Conservation (phyloP, 2,888 invertebrate genomes). For the Leptinotarsa haldemani region DNA sequence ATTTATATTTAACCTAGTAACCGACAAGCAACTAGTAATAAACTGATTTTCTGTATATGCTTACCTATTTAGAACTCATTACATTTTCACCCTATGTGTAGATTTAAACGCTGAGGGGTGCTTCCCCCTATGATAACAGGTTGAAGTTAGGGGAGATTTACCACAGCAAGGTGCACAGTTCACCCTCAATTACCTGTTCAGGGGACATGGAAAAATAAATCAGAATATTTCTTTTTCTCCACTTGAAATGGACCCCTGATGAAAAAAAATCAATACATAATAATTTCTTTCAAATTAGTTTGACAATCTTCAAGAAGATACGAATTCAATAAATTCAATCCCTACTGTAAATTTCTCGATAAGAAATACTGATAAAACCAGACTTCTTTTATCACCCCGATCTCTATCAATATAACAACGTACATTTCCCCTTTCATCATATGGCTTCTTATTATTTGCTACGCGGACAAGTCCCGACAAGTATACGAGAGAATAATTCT, state of each 20-base stretch:
- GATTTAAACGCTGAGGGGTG: neutral
- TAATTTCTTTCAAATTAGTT: too few species aligned
- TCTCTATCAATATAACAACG: neutral
- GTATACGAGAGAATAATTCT: slow-evolving; percentile 29
- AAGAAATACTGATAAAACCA: neutral
- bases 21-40: too few species aligned
- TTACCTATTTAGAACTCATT: too few species aligned
- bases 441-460: neutral
- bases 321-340: too few species aligned
- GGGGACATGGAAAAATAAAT: neutral
- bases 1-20: too few species aligned
- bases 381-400: neutral
- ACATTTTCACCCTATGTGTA: neutral
- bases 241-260: too few species aligned
- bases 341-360: too few species aligned
- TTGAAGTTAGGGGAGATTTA: neutral
- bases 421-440: neutral
- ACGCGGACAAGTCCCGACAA: slow-evolving; percentile 38
- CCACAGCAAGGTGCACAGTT: neutral
- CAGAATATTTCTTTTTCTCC: neutral
- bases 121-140: neutral
- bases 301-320: too few species aligned
- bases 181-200: neutral
- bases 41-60: neutral
- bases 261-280: too few species aligned